Conservation (phyloP, 2,888 invertebrate genomes). For the Aporophyla nigra region DNA sequence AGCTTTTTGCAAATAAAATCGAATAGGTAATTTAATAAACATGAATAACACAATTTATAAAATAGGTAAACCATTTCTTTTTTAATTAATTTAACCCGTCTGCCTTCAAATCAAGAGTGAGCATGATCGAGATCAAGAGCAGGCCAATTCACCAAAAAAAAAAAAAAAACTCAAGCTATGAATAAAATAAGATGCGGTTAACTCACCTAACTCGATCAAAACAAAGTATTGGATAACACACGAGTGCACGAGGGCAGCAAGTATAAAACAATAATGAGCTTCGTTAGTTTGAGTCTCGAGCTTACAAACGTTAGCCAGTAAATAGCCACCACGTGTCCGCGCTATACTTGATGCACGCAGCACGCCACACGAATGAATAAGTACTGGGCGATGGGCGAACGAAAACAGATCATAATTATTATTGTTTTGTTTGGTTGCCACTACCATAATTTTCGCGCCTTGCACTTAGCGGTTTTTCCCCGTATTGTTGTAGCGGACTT, state of each 20-base stretch:
- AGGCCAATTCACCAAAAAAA: too few relatives aligned
- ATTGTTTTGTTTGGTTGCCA: not conserved
- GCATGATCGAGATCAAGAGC: too few relatives aligned
- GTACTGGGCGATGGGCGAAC: not conserved
- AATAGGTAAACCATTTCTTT: too few relatives aligned
- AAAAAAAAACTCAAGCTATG: too few relatives aligned
- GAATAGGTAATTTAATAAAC: too few relatives aligned
- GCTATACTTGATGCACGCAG: not conserved
- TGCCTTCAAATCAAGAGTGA: too few relatives aligned
- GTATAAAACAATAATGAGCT: slow-evolving; percentile 3
- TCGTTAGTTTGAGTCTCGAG: not conserved
- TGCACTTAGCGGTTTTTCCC: slow-evolving; percentile 20
- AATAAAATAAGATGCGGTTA: not conserved
- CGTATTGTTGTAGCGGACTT: not conserved
- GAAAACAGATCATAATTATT: not conserved
- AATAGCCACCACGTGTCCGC: slow-evolving; percentile 16
- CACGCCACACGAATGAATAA: not conserved
- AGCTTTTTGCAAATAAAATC: too few relatives aligned
- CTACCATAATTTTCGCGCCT: not conserved
- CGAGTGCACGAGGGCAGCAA: slow-evolving; percentile 11
- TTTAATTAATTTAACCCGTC: too few relatives aligned
- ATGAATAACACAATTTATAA: too few relatives aligned
- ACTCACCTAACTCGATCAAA: slow-evolving; percentile 33
- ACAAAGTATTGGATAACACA: not conserved
- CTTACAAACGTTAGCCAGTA: not conserved